Evolutionary conservation across 2,113 vertebrate genomes (phyloP).

Genomic region (Corythornis vintsioides): DNA sequence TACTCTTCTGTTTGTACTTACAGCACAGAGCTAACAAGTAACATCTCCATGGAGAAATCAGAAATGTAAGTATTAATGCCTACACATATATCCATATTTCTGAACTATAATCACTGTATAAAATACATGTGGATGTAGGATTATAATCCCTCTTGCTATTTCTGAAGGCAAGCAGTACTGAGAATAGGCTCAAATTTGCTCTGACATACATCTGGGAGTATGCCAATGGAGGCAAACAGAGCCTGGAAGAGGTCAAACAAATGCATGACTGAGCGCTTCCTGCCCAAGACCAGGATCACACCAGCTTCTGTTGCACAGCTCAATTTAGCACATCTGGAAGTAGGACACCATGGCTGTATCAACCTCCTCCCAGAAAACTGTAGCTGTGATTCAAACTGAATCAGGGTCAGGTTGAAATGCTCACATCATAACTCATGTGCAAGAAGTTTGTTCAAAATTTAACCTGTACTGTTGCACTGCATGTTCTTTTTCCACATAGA

Average conservation of each 20-base stretch:
- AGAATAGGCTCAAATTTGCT: neutral
- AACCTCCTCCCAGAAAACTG: neutral
- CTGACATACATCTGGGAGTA: neutral
- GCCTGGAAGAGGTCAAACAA: neutral
- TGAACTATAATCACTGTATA: neutral
- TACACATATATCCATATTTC: neutral
- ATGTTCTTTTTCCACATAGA: neutral
- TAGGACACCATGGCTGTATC: neutral
- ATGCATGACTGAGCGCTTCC: too few species aligned
- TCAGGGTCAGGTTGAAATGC: neutral
- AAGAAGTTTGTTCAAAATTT: neutral
- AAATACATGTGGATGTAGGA: neutral
- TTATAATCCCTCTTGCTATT: neutral
- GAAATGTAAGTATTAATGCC: neutral
- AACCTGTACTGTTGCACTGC: neutral
- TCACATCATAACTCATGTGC: neutral
- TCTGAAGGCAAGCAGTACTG: neutral
- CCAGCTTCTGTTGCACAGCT: neutral
- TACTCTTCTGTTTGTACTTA: neutral
- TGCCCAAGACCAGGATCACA: neutral
- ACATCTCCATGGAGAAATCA: neutral
- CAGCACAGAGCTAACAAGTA: neutral
- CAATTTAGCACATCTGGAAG: neutral
- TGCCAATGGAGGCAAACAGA: neutral
- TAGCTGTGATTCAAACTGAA: neutral